These are phyloP conservation scores for Tachystola acroxantha DNA, from an alignment of 2,888 invertebrate genomes.

Conservation along the genomic window DNA sequence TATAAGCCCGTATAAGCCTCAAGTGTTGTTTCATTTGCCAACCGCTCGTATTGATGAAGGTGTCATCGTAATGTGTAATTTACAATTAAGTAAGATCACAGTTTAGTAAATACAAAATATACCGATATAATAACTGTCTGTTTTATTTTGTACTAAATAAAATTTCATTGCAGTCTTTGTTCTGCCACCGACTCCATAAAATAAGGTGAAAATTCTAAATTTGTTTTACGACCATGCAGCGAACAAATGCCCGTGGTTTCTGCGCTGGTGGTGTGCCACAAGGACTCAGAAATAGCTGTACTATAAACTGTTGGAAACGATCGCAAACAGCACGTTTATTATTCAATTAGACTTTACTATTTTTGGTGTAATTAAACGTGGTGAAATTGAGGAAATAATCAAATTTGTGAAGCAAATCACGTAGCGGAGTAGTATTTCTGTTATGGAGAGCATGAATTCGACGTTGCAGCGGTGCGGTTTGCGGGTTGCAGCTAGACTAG, in stretches of 20 bases:
- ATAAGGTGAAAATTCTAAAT: not conserved
- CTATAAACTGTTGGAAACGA: not conserved
- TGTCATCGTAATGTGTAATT: no score
- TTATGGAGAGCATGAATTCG: constrained; percentile 31
- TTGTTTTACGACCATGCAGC: not conserved
- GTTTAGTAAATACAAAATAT: no score
- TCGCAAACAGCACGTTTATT: not conserved
- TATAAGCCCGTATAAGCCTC: no score
- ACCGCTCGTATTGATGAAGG: no score
- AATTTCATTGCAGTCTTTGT: no score
- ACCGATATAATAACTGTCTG: no score
- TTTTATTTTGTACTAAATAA: no score
- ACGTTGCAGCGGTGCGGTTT: constrained; percentile 20
- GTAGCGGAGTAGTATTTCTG: not conserved
- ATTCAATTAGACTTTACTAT: not conserved
- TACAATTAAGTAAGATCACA: no score
- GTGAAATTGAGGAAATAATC: not conserved
- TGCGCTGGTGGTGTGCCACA: not conserved
- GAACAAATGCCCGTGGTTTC: no score
- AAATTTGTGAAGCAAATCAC: not conserved
- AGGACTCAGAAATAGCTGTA: not conserved
- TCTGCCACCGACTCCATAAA: no score
- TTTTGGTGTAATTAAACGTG: no score
- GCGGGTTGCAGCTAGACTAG: constrained; percentile 13
- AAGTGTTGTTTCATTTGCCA: no score